Evolutionary conservation across 2,797 vertebrate species (phyloP).

Genomic region (Morelia viridis): DNA sequence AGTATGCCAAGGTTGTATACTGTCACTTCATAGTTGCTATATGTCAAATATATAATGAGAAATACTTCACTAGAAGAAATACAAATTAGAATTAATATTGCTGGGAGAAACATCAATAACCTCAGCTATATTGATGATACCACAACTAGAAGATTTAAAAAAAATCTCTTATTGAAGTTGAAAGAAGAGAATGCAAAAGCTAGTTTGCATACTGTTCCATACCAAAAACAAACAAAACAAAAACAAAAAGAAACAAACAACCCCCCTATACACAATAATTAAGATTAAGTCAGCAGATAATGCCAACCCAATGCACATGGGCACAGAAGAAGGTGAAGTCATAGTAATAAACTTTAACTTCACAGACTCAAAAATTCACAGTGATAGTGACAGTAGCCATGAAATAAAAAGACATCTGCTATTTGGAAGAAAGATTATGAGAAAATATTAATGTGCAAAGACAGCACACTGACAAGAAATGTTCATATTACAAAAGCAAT

Average conservation of each 20-base stretch:
- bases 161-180: background rate
- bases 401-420: background rate
- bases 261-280: background rate
- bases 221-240: background rate
- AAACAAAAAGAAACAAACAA: background rate
- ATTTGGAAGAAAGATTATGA: background rate
- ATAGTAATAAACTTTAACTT: background rate
- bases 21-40: background rate
- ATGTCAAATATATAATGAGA: background rate
- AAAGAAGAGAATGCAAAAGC: background rate
- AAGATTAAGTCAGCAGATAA: background rate
- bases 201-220: background rate
- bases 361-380: background rate
- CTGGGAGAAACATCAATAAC: background rate
- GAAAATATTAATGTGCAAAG: background rate
- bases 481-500: background rate
- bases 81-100: background rate
- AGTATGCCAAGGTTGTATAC: too few species aligned
- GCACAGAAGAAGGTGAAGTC: background rate
- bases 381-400: background rate
- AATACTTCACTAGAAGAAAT: background rate
- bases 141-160: background rate
- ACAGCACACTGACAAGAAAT: background rate
- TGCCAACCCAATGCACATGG: background rate
- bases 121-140: background rate